A percentile compares a stretch with the other conserved stretches of the same genome.
phyloP scores from a whole-genome alignment of 2,888 invertebrate species.

The Phania funesta region DNA sequence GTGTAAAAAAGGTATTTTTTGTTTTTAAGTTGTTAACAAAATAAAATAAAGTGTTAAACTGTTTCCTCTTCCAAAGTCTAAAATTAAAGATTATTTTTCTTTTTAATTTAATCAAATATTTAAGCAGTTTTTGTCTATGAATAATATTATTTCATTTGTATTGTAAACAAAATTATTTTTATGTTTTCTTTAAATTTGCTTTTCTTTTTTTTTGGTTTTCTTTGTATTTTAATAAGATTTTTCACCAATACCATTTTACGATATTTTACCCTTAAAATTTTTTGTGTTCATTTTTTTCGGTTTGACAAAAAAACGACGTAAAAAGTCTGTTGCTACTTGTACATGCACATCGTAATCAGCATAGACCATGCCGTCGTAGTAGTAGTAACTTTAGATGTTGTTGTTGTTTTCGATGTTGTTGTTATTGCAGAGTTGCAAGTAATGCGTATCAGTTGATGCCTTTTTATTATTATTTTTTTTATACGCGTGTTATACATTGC shows the following conservation, averaged over 20 bases:
- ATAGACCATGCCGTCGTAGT: slow-evolving; percentile 17
- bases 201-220: slow-evolving; percentile 58
- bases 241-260: slow-evolving; percentile 79
- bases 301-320: slow-evolving; percentile 63
- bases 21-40: neutral
- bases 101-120: neutral
- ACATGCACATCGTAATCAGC: slow-evolving; percentile 41
- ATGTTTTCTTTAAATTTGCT: slow-evolving; percentile 29
- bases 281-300: slow-evolving; percentile 71
- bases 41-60: neutral
- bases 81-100: neutral
- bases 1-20: too few species aligned
- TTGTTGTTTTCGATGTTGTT: slow-evolving; percentile 15
- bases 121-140: slow-evolving; percentile 3
- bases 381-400: slow-evolving; percentile 9
- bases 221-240: slow-evolving; percentile 67
- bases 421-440: slow-evolving; percentile 34
- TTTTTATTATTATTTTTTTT: neutral
- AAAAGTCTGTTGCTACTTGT: slow-evolving; percentile 64
- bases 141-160: neutral
- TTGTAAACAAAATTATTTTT: slow-evolving; percentile 10
- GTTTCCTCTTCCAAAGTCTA: neutral
- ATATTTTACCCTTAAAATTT: slow-evolving; percentile 79
- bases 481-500: slow-evolving; percentile 21
- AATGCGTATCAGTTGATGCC: slow-evolving; percentile 19